Base-by-base conservation (phyloP, 2,888 invertebrate species). In the Brachyptera risi region DNA sequence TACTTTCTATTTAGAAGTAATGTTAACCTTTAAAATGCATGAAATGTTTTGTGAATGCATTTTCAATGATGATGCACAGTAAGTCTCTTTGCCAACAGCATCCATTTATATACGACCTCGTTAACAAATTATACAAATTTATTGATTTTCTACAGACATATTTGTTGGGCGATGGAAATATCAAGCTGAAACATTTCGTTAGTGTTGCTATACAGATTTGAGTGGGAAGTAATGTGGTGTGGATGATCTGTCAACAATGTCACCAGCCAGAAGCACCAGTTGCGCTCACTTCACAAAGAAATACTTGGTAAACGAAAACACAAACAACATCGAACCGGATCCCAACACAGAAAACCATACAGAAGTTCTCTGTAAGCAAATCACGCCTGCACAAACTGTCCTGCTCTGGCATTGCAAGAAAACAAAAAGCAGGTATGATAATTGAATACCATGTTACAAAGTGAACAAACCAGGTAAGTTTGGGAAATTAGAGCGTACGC, bases 61-160 rank as follows among this genome's bases (percentile, higher is more conserved):
- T 42, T 17, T 42, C 3, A 42, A 42, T 42, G 42, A n/a, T 9
- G 44, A 44, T 47, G 47, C 21, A 13, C 42, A n/a, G 24, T 54
- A 54, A 54, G 54, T 54, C 54, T 31, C 54, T 19, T 13, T 35
- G 54, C 54, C 54, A 54, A 54, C 37, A 54, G 3, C n/a, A 24
- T 37, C 24, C 35, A 35, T 35, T 35, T 37, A 17, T 31, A 21
- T 37, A 17, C 9, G 44, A 44, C 13, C 37, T 54, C 4, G 23
- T 37, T 54, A 37, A 37, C 54, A 54, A 54, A 54, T 24, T 24
- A 47, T 31, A 31, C 31, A 31, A 31, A 31, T 31, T 31, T 31
- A 31, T 31, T 31, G 31, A 31, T 31, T 31, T 31, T 31, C 31
- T 31, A 31, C 5, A 11, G 11, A 47, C 47, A 44, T 17, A 47